A percentile compares a stretch with the other conserved stretches of the same genome.
These are phyloP conservation scores for Chondrilla cf. caribensis DNA, from an alignment of 37 sponge, comb jelly and placozoan species.

Conservation along the genomic window DNA sequence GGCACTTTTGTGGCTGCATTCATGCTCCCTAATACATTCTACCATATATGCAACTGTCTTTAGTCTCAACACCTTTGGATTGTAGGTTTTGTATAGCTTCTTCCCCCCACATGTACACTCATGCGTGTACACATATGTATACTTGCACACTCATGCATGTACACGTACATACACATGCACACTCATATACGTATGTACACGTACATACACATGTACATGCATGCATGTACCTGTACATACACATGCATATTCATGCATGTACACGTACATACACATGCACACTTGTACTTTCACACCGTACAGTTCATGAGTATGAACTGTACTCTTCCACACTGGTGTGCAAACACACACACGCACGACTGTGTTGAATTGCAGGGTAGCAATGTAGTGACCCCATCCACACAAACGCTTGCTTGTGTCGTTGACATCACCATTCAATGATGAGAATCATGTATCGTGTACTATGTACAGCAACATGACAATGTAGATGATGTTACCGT, in stretches of 20 bases:
- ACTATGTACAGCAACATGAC: too few relatives aligned
- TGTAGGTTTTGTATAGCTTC: too few relatives aligned
- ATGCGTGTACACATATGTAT: not conserved
- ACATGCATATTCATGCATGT: not conserved
- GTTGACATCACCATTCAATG: too few relatives aligned
- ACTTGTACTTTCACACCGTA: too few relatives aligned
- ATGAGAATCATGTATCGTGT: too few relatives aligned
- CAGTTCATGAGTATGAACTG: not conserved
- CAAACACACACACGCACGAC: not conserved
- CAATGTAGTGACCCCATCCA: not conserved
- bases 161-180: not conserved
- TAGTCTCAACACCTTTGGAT: too few relatives aligned
- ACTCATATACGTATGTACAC: not conserved
- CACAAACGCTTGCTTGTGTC: too few relatives aligned
- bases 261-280: constrained; percentile 3
- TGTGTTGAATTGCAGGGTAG: not conserved
- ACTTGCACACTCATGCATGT: not conserved
- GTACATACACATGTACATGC: not conserved
- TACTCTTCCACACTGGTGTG: not conserved
- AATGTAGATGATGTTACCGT: too few relatives aligned
- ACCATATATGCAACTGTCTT: too few relatives aligned
- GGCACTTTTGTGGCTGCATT: not conserved
- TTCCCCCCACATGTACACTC: not conserved
- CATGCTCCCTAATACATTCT: not conserved
- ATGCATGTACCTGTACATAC: not conserved